Evolutionary conservation across 2,888 invertebrate genomes (phyloP), one percentile per base, ranked within the genome.

Genomic region (Altica lythri): DNA sequence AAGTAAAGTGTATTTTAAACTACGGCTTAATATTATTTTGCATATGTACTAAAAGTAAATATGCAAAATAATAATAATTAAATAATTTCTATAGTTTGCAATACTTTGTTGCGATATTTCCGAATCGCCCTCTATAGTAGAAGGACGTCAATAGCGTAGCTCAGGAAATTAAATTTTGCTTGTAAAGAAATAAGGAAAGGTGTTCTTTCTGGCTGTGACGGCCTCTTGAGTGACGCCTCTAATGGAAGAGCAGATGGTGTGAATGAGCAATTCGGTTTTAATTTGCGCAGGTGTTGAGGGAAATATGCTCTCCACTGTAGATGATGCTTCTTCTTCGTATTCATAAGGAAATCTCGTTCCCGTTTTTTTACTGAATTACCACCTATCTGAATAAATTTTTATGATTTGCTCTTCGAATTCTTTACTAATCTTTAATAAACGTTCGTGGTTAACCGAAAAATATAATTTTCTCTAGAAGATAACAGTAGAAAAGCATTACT

Each of bases 91-190:
- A n/a, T n/a, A n/a, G n/a, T n/a, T n/a, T n/a, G n/a, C n/a, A n/a
- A n/a, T n/a, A n/a, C n/a, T n/a, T n/a, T n/a, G n/a, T n/a, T n/a
- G n/a, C n/a, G n/a, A n/a, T n/a, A n/a, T n/a, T n/a, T n/a, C n/a
- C 18, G 38, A 17, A 38, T 38, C 19, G 19, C 19, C 53, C 53
- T 53, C 53, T 57, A 47, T 49, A 47, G 14, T 19, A 18, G 27
- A 42, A 53, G 48, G 55, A 71, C 69, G 69, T 68, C 72, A 73
- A 72, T 71, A 69, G 68, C 72, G 74, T 72, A 72, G 73, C 66
- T 71, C 75, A 75, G 77, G 76, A 77, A 77, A 77, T 77, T 77
- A 76, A 77, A 77, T 77, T 77, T 76, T 72, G 71, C 73, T 69
- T 69, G 72, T 72, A 73, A 74, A 75, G 74, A 74, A 75, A 75